Evolutionary conservation across 2,888 invertebrate species (phyloP).

Genomic region (Stomorhina lunata): DNA sequence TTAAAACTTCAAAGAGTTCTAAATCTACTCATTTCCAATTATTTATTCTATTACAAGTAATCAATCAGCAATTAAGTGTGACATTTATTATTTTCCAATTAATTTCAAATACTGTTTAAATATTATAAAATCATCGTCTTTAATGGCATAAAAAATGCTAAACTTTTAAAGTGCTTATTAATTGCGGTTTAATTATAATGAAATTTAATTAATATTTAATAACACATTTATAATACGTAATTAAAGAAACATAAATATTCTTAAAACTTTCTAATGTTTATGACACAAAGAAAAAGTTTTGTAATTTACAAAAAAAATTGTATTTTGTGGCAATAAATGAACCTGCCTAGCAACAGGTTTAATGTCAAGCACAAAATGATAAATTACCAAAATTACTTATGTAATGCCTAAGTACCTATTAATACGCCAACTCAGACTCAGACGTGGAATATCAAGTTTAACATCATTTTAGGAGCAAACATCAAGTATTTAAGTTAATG

Average conservation of each 20-base stretch:
- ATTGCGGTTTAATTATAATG: neutral
- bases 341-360: constrained; percentile 35
- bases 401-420: constrained; percentile 14
- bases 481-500: neutral
- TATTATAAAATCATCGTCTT: neutral
- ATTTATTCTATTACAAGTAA: too few species aligned
- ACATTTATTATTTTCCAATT: too few species aligned
- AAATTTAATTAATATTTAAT: neutral
- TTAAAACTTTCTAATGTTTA: too few species aligned
- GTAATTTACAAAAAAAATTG: neutral
- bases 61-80: too few species aligned
- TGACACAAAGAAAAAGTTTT: too few species aligned
- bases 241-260: too few species aligned
- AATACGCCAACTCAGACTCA: neutral
- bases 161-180: neutral
- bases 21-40: too few species aligned
- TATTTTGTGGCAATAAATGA: neutral
- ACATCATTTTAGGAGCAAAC: neutral
- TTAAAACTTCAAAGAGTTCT: too few species aligned
- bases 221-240: neutral
- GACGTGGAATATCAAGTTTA: neutral
- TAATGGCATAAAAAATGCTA: neutral
- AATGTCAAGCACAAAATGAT: constrained; percentile 34
- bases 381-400: constrained; percentile 20
- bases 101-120: too few species aligned